Conservation (phyloP, 2,888 invertebrate species). For the Phyllotreta striolata region DNA sequence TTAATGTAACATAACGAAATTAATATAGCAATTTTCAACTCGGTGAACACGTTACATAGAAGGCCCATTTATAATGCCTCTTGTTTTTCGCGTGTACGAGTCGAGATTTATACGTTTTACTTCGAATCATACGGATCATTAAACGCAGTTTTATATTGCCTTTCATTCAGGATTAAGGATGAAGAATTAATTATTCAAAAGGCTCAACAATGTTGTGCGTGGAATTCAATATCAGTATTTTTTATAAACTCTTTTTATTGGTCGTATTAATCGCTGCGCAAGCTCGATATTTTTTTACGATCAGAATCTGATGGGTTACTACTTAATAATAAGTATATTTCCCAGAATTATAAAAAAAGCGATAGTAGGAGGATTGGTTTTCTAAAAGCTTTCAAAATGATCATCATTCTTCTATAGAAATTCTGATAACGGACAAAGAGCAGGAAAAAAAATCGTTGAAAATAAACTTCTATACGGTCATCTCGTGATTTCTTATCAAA, state of each 20-base stretch:
- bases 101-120: conserved; percentile 1
- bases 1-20: too few species aligned
- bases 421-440: conserved; percentile 7
- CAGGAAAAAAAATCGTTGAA: conserved; percentile 1
- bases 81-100: not conserved
- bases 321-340: too few species aligned
- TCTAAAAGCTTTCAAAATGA: conserved; percentile 8
- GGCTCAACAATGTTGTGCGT: too few species aligned
- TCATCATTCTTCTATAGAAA: not conserved
- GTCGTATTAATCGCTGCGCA: too few species aligned
- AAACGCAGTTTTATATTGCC: conserved; percentile 7
- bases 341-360: too few species aligned
- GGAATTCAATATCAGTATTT: too few species aligned
- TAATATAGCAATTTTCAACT: not conserved
- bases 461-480: conserved; percentile 4
- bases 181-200: too few species aligned
- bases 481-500: conserved; percentile 18
- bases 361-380: not conserved
- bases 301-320: too few species aligned
- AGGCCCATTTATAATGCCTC: not conserved
- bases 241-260: too few species aligned
- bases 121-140: not conserved
- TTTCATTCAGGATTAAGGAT: not conserved
- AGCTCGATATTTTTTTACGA: too few species aligned
- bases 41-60: not conserved